A percentile compares a stretch with the other conserved stretches of the same genome.
Conservation (phyloP, 2,797 vertebrate genomes). For the Ispidina picta region DNA sequence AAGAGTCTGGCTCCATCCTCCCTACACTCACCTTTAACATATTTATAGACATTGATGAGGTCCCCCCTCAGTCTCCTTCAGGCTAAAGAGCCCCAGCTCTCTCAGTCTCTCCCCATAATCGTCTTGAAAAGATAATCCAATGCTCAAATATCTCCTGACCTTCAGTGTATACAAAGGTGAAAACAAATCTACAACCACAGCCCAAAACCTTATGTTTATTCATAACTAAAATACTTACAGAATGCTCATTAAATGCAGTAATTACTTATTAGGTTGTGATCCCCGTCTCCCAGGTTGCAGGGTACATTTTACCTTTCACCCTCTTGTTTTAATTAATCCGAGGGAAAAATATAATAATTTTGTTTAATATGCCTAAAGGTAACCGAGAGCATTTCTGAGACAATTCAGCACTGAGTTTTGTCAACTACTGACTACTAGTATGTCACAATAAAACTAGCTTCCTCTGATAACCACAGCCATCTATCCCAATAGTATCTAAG, state of each 20-base stretch:
- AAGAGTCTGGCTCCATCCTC: too few species aligned
- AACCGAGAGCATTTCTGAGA: background rate
- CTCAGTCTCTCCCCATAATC: too few species aligned
- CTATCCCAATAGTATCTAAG: background rate
- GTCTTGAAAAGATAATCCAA: background rate
- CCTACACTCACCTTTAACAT: too few species aligned
- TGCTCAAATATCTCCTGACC: constrained; percentile 4
- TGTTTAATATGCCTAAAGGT: background rate
- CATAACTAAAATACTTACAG: constrained; percentile 13
- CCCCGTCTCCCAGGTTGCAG: constrained; percentile 25
- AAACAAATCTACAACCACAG: constrained; percentile 36
- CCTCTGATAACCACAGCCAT: background rate
- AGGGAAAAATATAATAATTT: background rate
- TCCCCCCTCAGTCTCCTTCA: too few species aligned
- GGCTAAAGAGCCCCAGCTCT: too few species aligned
- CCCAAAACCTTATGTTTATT: constrained; percentile 53
- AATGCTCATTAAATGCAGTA: constrained; percentile 54
- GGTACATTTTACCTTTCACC: constrained; percentile 7
- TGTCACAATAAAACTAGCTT: background rate
- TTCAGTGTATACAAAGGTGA: constrained; percentile 15
- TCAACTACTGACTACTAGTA: background rate
- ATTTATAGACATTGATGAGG: too few species aligned
- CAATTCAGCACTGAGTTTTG: background rate
- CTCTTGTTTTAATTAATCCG: constrained; percentile 46
- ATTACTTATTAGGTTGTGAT: constrained; percentile 44